Evolutionary conservation across 2,113 vertebrate genomes (phyloP), one percentile per base, ranked within the genome.

Genomic region (Pomatorhinus ruficollis): DNA sequence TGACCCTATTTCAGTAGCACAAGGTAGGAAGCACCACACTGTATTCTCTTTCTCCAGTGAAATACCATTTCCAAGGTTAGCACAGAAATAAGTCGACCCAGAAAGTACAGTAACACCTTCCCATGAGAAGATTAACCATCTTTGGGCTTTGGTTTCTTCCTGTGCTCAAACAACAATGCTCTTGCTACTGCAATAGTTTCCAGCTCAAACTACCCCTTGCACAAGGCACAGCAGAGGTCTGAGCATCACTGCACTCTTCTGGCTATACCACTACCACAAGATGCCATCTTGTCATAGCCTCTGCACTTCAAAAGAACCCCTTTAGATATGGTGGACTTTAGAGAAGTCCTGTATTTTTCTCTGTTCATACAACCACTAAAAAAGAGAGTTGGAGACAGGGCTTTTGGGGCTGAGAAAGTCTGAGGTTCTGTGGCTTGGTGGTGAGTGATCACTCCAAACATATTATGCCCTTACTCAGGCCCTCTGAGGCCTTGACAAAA

Each of bases 401-500:
- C 5, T 59, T 60, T 75, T 49, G 21, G 11, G 33, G 6, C 35
- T 1, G 6, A 52, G 42, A 33, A 13, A 78, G 27, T 45, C 33
- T 47, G 49, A 75, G 15, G 9, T 64, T 66, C 39, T 37, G 5
- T 45, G 61, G 19, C 30, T 92, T 49, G 28, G 24, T 75, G 42
- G 42, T 3, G 10, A 49, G n/a, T 12, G 35, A 56, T 56, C 15
- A 31, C 35, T 83, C n/a, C 31, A 81, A 74, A 59, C 2, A 33
- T 6, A 10, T 11, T 19, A n/a, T 19, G 22, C 7, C 37, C 57
- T 83, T 69, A 24, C 54, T 74, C 64, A 50, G 39, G 23, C 9
- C 28, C 25, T 66, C 66, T 61, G 52, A 53, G 37, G 37, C 11
- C 33, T 10, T 0, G 0, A 66, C 30, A 72, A 60, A 68, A 35